These are phyloP conservation scores for Triops longicaudatus DNA, from an alignment of 1,140 invertebrate species.

Conservation along the genomic window DNA sequence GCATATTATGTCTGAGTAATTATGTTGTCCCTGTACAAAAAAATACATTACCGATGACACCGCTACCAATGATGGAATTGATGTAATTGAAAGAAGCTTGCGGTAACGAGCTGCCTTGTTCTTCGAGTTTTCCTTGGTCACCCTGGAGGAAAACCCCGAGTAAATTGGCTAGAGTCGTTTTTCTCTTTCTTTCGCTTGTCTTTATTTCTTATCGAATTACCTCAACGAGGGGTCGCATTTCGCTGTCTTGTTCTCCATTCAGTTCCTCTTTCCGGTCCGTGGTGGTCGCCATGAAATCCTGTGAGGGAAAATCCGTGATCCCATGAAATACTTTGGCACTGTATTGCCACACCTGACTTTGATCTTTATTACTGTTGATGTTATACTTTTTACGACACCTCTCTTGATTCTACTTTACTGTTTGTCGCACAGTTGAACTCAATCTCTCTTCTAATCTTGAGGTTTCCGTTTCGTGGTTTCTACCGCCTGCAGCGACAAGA, in stretches of 20 bases:
- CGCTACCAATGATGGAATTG: constrained; percentile 85
- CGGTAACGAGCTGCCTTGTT: background rate
- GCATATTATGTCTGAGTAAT: background rate
- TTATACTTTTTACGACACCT: background rate
- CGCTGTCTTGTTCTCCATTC: background rate
- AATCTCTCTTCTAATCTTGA: background rate
- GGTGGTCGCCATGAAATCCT: background rate
- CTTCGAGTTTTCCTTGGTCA: background rate
- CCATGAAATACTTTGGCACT: background rate
- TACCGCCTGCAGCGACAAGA: background rate
- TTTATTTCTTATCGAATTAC: background rate
- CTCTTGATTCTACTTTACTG: background rate
- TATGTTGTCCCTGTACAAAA: background rate
- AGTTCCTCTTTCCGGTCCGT: background rate
- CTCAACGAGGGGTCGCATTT: background rate
- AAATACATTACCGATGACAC: constrained; percentile 66
- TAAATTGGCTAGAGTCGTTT: background rate
- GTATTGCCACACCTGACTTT: background rate
- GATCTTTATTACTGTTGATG: background rate
- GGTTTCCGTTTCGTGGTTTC: background rate
- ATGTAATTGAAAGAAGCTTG: constrained; percentile 80
- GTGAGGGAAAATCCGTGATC: background rate
- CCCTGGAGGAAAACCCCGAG: background rate
- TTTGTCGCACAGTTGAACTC: background rate
- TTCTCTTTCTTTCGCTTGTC: too few species aligned